A percentile compares a stretch with the other conserved stretches of the same genome.
Evolutionary conservation across 1,140 invertebrate species (phyloP).

Genomic region (Ceratosolen fusciceps): DNA sequence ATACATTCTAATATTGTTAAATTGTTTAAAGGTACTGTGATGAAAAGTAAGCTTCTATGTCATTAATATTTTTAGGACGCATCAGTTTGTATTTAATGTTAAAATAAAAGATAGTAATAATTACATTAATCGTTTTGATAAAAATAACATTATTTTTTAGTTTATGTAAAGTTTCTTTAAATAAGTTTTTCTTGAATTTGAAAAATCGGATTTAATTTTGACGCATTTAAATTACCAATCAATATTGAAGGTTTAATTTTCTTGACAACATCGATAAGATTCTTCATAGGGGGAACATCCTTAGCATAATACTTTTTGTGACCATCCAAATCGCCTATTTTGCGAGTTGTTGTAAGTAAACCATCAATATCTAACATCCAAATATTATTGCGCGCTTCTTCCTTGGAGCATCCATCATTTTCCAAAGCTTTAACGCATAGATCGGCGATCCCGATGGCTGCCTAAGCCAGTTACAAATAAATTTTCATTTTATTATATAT

Average conservation of each 20-base stretch:
- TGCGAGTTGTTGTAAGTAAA: slow-evolving; percentile 80
- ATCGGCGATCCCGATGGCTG: slow-evolving; percentile 90
- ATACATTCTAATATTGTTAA: neutral
- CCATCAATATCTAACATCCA: slow-evolving; percentile 93
- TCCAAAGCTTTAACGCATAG: slow-evolving; percentile 90
- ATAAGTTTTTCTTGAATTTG: neutral
- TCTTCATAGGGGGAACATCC: slow-evolving; percentile 82
- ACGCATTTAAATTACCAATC: slow-evolving; percentile 78
- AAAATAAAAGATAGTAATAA: too few species aligned
- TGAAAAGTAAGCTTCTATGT: too few species aligned
- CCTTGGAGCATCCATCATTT: slow-evolving; percentile 81
- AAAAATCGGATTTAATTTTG: neutral
- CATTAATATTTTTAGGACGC: too few species aligned
- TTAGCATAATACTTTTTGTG: slow-evolving; percentile 90
- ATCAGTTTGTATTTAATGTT: too few species aligned
- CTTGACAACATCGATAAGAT: slow-evolving; percentile 84
- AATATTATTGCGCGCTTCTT: slow-evolving; percentile 86
- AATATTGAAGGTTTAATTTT: slow-evolving; percentile 87
- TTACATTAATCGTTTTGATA: too few species aligned
- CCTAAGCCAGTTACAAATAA: slow-evolving; percentile 68
- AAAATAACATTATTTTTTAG: too few species aligned
- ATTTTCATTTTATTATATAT: too few species aligned
- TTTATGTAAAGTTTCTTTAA: too few species aligned
- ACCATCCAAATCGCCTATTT: slow-evolving; percentile 80
- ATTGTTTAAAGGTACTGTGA: too few species aligned